Conservation (phyloP, 2,888 invertebrate genomes). For the Nymphalis polychloros region DNA sequence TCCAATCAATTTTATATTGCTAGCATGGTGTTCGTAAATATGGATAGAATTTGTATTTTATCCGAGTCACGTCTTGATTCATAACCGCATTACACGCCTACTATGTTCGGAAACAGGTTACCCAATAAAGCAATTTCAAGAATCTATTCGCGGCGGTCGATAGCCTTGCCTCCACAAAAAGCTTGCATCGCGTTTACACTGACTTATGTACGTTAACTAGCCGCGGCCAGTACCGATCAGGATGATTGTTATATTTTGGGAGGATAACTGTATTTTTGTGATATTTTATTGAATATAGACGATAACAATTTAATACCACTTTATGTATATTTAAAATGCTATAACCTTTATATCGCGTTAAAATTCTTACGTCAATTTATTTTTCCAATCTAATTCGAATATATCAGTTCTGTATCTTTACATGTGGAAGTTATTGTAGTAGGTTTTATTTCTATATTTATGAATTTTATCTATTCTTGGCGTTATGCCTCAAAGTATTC, state of each 20-base stretch:
- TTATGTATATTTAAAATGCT: too few species aligned
- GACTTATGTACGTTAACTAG: conserved; percentile 21
- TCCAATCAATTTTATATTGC: conserved; percentile 38
- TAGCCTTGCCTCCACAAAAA: conserved; percentile 70
- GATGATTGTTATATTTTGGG: conserved; percentile 9
- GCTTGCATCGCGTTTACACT: conserved; percentile 49
- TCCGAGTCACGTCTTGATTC: conserved; percentile 60
- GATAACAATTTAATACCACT: neutral
- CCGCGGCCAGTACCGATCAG: conserved; percentile 2
- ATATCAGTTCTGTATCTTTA: too few species aligned
- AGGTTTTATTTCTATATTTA: too few species aligned
- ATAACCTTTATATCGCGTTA: too few species aligned
- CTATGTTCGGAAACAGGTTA: conserved; percentile 70
- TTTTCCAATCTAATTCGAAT: too few species aligned
- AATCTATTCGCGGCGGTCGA: conserved; percentile 70
- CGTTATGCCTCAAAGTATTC: too few species aligned
- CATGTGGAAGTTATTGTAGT: too few species aligned
- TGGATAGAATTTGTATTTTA: conserved; percentile 50
- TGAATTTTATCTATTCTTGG: too few species aligned
- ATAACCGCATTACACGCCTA: conserved; percentile 65
- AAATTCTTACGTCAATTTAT: too few species aligned
- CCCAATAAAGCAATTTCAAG: conserved; percentile 77
- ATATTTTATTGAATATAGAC: neutral
- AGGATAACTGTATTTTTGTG: conserved; percentile 2
- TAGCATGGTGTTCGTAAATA: conserved; percentile 42